Evolutionary conservation across 2,797 vertebrate species (phyloP).

Genomic region (Leptodactylus fallax): DNA sequence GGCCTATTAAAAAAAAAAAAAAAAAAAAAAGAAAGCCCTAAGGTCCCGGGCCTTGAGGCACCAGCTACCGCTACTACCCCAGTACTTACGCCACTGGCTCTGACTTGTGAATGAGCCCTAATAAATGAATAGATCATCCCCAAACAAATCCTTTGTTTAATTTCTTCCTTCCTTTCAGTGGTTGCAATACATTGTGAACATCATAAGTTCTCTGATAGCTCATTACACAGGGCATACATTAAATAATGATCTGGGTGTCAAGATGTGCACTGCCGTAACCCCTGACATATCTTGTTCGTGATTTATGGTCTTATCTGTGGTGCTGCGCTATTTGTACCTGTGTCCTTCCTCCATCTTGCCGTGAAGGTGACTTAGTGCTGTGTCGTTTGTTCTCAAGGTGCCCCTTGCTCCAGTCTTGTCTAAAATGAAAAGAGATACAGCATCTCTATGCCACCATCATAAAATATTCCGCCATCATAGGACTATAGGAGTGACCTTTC

Average conservation of each 20-base stretch:
- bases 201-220: neutral
- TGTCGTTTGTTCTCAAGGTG: conserved; percentile 27
- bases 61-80: too few relatives aligned
- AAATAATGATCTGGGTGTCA: conserved; percentile 5
- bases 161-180: neutral
- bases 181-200: neutral
- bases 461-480: conserved; percentile 15
- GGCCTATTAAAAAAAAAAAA: too few relatives aligned
- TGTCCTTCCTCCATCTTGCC: conserved; percentile 15
- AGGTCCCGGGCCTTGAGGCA: too few relatives aligned
- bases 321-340: conserved; percentile 6
- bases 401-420: conserved; percentile 1
- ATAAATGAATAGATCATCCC: neutral
- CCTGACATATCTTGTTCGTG: neutral
- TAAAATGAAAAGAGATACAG: neutral
- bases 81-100: too few relatives aligned
- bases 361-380: conserved; percentile 44
- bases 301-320: conserved; percentile 18
- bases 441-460: conserved; percentile 4
- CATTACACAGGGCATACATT: conserved; percentile 6
- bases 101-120: neutral
- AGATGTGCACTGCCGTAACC: neutral
- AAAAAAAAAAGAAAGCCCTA: too few relatives aligned
- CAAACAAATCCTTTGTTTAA: neutral
- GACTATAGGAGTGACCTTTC: neutral